Conservation (phyloP, 2,888 invertebrate genomes). For the Bombylius discolor region DNA sequence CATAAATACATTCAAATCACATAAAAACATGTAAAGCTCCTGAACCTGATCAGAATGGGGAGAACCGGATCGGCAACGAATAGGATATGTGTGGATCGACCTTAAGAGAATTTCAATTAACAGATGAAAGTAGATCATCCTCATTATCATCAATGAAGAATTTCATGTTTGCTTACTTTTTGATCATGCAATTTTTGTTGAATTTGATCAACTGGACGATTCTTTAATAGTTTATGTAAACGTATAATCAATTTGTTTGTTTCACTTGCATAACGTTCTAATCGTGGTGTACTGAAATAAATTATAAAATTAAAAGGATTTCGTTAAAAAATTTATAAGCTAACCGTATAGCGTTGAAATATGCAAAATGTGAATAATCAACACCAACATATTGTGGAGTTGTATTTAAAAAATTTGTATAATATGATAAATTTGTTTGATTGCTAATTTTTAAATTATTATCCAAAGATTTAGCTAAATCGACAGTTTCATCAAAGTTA, state of each 20-base stretch:
- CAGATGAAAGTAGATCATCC: no score
- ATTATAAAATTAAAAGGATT: background rate
- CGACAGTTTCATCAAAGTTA: conserved; percentile 57
- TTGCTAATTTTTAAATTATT: conserved; percentile 35
- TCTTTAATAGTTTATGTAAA: conserved; percentile 76
- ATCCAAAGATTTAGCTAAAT: conserved; percentile 45
- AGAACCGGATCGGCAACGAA: no score
- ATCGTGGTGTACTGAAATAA: conserved; percentile 44
- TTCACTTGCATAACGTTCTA: conserved; percentile 84
- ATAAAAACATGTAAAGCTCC: no score
- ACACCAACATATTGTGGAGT: conserved; percentile 36
- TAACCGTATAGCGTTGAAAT: conserved; percentile 56
- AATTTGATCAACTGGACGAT: conserved; percentile 59
- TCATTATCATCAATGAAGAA: no score
- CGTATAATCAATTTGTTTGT: conserved; percentile 92
- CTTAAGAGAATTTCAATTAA: no score
- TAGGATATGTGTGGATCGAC: no score
- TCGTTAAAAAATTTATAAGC: conserved; percentile 18
- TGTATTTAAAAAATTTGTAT: conserved; percentile 24
- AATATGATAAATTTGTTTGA: conserved; percentile 1
- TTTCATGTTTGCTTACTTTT: conserved; percentile 34
- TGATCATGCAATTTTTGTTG: conserved; percentile 63
- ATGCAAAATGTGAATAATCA: conserved; percentile 50
- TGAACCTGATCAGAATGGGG: no score
- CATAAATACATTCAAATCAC: no score